Evolutionary conservation across 2,113 vertebrate genomes (phyloP).

Genomic region (Alouatta palliata): DNA sequence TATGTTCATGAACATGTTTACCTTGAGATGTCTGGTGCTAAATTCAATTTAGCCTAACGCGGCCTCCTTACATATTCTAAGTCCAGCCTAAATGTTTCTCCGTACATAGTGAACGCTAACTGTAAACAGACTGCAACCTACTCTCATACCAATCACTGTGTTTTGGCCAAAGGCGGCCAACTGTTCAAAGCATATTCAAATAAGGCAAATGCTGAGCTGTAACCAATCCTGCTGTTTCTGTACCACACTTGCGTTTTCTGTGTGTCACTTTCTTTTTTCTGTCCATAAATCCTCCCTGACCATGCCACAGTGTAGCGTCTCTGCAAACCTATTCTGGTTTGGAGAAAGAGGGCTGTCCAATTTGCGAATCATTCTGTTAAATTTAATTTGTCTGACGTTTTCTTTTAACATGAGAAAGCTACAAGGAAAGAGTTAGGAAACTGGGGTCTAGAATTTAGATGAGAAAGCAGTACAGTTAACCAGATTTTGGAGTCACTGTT

Average conservation of each 20-base stretch:
- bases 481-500: not conserved
- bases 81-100: not conserved
- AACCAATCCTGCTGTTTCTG: not conserved
- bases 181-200: not conserved
- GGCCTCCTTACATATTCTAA: not conserved
- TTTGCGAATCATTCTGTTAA: not conserved
- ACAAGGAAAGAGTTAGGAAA: not conserved
- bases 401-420: not conserved
- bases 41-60: not conserved
- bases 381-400: not conserved
- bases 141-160: not conserved
- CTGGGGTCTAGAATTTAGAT: not conserved
- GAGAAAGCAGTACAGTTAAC: not conserved
- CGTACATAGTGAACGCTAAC: not conserved
- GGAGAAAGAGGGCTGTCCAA: not conserved
- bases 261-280: not conserved
- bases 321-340: not conserved
- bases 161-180: not conserved
- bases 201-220: not conserved
- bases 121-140: not conserved
- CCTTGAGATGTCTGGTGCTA: not conserved
- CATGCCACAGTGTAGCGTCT: not conserved
- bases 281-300: not conserved
- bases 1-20: fast-evolving
- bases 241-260: not conserved